These are phyloP conservation scores for Sebastes alutus DNA, from an alignment of 2,797 vertebrate genomes.

Conservation along the genomic window DNA sequence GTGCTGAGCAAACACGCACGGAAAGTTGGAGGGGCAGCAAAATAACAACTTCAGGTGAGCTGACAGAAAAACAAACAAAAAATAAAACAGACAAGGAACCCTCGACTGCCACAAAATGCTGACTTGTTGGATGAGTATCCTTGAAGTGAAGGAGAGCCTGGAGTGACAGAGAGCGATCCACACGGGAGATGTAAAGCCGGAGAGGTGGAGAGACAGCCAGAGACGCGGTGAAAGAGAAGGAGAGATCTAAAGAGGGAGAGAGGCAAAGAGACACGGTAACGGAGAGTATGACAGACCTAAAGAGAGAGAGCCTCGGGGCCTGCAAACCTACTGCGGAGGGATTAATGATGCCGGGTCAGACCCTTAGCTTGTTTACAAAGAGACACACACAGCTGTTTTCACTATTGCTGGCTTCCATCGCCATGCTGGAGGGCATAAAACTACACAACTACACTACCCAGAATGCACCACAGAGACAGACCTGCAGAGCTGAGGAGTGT, in stretches of 20 bases:
- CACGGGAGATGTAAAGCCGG: constrained; percentile 14
- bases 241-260: constrained; percentile 30
- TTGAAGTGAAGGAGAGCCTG: constrained; percentile 51
- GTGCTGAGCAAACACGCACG: not conserved
- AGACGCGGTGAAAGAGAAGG: constrained; percentile 19
- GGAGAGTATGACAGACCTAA: constrained; percentile 11
- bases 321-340: constrained; percentile 27
- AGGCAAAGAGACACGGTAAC: constrained; percentile 44
- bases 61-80: constrained; percentile 10
- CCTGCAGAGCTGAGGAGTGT: not conserved
- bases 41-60: constrained; percentile 23
- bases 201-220: constrained; percentile 20
- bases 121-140: constrained; percentile 44
- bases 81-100: not conserved
- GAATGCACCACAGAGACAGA: not conserved
- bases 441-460: constrained; percentile 5
- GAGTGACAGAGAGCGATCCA: constrained; percentile 35
- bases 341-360: constrained; percentile 60
- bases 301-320: constrained; percentile 41
- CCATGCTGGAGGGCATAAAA: constrained; percentile 8
- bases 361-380: constrained; percentile 61
- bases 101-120: constrained; percentile 41
- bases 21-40: not conserved
- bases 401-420: not conserved
- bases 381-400: constrained; percentile 38